Base-by-base conservation (phyloP, 2,888 invertebrate species). In the Galerucella pusilla region DNA sequence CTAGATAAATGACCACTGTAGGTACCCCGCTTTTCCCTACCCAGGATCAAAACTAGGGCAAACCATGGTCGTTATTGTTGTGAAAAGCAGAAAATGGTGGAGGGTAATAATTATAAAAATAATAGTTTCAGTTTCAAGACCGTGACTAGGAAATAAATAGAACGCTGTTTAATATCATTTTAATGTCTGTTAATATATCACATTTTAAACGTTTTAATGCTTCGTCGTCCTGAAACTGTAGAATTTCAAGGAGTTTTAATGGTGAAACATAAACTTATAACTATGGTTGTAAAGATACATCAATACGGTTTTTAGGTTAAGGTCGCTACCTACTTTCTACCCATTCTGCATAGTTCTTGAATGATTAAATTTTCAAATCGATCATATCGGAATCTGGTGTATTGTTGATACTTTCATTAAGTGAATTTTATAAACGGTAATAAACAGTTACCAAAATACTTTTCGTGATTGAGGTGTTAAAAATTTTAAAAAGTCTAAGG, bases 271-370 rank as follows among this genome's bases (percentile, higher is more conserved):
- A 57, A 57, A 16, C n/a, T 57, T 20, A 57, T 57, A 57, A 10
- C 16, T 57, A 1, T 9, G 20, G 54, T 49, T 46, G 49, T 60
- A 72, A 59, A 72, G 60, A 66, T 49, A 72, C 67, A 66, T 66
- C 59, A 52, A 72, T 72, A 72, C 14, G 16, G 20, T 60, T 46
- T 66, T 72, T 72, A 61, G 72, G 72, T 67, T 60, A 72, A 72
- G 72, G 72, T 46, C 49, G 28, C 20, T 12, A 72, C 72, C 72
- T 72, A 72, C 16, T 72, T 72, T 72, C 28, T 1, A 59, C 14
- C 52, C 14, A 59, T 59, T 11, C 11, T 72, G 66, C 59, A 72
- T 67, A 16, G 45, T 20, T 45, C 28, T 65, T 52, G 59, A 71
- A 71, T 59, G 46, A 59, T 67, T 72, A 16, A 66, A 16, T 72